phyloP scores from a whole-genome alignment of 1,140 invertebrate species.

The Cyclargus thomasi region DNA sequence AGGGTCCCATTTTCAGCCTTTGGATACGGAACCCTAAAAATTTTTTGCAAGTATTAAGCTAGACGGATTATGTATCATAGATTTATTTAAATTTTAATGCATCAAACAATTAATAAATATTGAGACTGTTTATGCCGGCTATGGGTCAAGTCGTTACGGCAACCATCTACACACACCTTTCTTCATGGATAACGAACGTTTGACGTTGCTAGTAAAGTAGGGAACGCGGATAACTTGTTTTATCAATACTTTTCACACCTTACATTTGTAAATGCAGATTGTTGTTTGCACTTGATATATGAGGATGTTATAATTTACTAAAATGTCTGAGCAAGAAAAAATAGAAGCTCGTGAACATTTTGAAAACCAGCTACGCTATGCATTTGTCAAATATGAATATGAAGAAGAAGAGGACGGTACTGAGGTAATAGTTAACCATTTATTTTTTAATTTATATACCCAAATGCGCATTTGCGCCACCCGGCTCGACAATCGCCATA shows the following conservation, averaged over 20 bases:
- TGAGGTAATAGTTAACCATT: constrained; percentile 40
- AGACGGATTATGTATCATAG: no score
- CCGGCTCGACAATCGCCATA: no score
- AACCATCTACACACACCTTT: no score
- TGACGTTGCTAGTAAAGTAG: not conserved
- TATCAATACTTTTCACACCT: constrained; percentile 50
- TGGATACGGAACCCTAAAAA: no score
- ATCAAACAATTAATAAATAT: no score
- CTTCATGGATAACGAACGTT: not conserved
- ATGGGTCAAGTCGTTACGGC: no score
- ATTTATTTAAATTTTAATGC: no score
- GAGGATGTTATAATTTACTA: not conserved
- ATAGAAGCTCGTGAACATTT: constrained; percentile 51
- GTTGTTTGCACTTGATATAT: not conserved
- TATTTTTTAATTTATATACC: no score
- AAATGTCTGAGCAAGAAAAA: constrained; percentile 37
- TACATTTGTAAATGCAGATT: not conserved
- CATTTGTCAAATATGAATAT: constrained; percentile 54
- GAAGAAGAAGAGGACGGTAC: constrained; percentile 56
- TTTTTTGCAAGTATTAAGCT: no score
- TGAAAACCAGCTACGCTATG: constrained; percentile 56
- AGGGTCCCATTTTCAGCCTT: no score
- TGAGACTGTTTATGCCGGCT: no score
- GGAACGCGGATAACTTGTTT: constrained; percentile 42
- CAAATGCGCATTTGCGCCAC: no score